A percentile compares a stretch with the other conserved stretches of the same genome.
Conservation (phyloP, 2,797 vertebrate species). For the Semaprochilodus insignis region DNA sequence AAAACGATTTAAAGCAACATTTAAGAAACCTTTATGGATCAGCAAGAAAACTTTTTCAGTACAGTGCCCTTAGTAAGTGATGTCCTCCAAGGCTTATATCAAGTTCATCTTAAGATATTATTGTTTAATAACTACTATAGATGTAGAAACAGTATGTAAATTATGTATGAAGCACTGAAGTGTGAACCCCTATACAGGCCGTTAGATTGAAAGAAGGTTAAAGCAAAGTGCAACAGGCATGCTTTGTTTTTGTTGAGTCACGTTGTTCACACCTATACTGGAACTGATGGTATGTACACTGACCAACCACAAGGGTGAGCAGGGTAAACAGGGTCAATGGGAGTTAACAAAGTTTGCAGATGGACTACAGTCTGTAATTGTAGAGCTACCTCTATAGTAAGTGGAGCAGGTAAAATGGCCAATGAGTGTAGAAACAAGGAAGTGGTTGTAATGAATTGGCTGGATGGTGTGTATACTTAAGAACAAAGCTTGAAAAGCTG, state of each 20-base stretch:
- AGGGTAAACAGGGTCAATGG: no score
- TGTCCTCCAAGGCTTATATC: not conserved
- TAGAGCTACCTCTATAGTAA: no score
- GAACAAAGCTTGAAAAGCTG: not conserved
- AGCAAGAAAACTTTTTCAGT: not conserved
- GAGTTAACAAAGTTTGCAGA: no score
- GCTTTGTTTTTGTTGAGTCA: not conserved
- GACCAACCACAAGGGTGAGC: no score
- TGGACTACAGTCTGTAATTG: no score
- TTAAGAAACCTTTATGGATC: not conserved
- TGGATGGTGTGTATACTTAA: not conserved
- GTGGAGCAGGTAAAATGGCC: no score
- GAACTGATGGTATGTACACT: not conserved
- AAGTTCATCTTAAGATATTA: not conserved
- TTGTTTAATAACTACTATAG: not conserved
- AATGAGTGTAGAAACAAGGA: no score
- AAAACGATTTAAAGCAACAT: no score
- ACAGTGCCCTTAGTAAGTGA: not conserved
- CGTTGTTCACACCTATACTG: not conserved
- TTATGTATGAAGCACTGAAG: not conserved
- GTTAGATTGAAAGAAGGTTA: not conserved
- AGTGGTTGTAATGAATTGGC: no score
- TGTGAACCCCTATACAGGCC: not conserved
- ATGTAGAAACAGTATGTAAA: not conserved
- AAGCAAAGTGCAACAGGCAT: not conserved